Evolutionary conservation across 2,888 invertebrate genomes (phyloP).

Genomic region (Metallyticus violacea): DNA sequence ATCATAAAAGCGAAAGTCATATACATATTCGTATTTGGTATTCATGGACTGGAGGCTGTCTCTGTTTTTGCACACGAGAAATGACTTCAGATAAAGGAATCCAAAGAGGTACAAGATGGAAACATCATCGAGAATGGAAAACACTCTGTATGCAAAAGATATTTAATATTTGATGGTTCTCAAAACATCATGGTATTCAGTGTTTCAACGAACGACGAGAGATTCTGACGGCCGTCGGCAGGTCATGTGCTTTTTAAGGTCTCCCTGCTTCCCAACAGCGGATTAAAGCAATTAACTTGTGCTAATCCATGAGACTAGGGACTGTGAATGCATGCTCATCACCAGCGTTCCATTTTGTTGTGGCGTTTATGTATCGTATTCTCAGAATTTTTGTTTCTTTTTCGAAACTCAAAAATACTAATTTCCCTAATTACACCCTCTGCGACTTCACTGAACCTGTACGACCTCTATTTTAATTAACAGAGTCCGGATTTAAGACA

Average conservation of each 20-base stretch:
- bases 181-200: not conserved
- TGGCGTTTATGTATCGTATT: too few relatives aligned
- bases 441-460: too few relatives aligned
- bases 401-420: too few relatives aligned
- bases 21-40: not conserved
- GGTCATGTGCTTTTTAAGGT: not conserved
- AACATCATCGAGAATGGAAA: not conserved
- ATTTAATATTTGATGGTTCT: not conserved
- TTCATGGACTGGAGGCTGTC: not conserved
- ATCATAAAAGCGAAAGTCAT: not conserved
- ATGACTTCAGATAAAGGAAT: not conserved
- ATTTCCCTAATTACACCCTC: too few relatives aligned
- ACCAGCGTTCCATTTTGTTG: too few relatives aligned
- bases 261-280: not conserved
- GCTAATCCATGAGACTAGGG: not conserved
- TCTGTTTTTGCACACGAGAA: not conserved
- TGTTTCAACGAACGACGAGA: not conserved
- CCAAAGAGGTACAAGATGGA: not conserved
- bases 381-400: too few relatives aligned
- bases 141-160: not conserved
- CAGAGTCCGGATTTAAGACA: too few relatives aligned
- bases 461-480: too few relatives aligned
- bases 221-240: not conserved
- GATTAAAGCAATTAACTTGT: not conserved
- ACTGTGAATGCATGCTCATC: not conserved